phyloP scores from a whole-genome alignment of 2,113 vertebrate genomes.

The Alectura lathami region DNA sequence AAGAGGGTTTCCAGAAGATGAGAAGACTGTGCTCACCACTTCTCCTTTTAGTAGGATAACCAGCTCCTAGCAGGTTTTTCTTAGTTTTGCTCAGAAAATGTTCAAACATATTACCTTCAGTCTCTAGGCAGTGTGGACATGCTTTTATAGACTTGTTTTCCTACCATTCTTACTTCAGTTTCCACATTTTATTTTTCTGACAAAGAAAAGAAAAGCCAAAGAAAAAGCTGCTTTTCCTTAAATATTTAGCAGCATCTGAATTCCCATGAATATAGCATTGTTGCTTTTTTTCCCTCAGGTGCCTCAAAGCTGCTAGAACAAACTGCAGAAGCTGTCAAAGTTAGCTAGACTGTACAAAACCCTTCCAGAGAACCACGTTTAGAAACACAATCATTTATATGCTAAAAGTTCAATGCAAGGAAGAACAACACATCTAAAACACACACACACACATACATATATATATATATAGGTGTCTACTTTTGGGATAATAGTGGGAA shows the following conservation, averaged over 20 bases:
- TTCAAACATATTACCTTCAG: background rate
- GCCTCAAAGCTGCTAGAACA: background rate
- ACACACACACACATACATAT: background rate
- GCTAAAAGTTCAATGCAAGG: background rate
- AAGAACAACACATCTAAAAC: background rate
- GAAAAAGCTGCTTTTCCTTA: background rate
- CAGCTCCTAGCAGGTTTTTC: background rate
- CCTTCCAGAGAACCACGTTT: background rate
- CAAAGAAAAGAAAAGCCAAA: background rate
- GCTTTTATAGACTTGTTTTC: background rate
- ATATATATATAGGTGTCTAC: background rate
- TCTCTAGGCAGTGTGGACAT: background rate
- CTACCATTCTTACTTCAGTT: background rate
- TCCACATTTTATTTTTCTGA: background rate
- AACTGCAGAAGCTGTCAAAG: background rate
- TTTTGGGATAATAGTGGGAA: background rate
- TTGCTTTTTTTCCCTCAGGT: background rate
- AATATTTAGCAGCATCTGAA: background rate
- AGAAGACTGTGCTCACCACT: background rate
- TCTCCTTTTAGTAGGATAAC: background rate
- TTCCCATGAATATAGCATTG: accelerated
- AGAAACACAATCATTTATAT: background rate
- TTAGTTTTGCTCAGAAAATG: background rate
- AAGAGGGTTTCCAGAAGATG: background rate
- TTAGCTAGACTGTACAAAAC: background rate